Conservation (phyloP, 2,888 invertebrate species). For the Spisula solida region DNA sequence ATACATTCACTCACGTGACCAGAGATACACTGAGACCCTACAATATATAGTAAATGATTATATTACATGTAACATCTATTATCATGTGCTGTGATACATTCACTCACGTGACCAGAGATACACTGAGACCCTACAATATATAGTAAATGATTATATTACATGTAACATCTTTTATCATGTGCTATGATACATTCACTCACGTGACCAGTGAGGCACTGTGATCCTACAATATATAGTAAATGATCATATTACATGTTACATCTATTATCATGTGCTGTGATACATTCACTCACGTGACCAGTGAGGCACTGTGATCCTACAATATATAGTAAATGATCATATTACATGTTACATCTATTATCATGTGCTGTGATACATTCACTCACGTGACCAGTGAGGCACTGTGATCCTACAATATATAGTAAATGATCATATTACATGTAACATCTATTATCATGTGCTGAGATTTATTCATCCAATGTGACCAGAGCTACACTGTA, state of each 20-base stretch:
- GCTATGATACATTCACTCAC: background rate
- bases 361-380: background rate
- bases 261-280: background rate
- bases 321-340: background rate
- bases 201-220: background rate
- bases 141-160: background rate
- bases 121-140: background rate
- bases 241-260: background rate
- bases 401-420: background rate
- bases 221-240: background rate
- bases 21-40: background rate
- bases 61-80: background rate
- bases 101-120: background rate
- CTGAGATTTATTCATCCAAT: background rate
- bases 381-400: background rate
- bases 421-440: background rate
- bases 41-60: background rate
- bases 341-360: background rate
- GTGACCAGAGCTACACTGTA: background rate
- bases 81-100: background rate
- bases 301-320: background rate
- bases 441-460: background rate
- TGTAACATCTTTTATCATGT: background rate
- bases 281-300: background rate
- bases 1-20: background rate